Conservation (phyloP, 2,797 vertebrate genomes). For the Enteromius anoplus region DNA sequence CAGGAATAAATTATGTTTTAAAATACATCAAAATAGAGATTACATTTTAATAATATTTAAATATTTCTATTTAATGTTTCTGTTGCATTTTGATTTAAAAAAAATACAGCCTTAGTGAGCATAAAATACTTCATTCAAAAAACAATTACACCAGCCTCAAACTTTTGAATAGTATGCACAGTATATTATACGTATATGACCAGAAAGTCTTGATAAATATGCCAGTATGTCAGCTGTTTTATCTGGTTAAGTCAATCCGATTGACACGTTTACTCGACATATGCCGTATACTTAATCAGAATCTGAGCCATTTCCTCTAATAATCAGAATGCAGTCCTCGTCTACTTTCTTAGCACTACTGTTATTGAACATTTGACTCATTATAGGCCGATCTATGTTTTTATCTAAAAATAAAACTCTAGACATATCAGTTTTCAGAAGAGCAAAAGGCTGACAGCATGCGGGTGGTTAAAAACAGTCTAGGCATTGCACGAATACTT, state of each 20-base stretch:
- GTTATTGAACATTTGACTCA: neutral
- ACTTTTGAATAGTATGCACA: neutral
- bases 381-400: neutral
- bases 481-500: neutral
- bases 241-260: neutral
- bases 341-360: neutral
- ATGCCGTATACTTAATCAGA: neutral
- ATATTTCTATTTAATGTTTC: neutral
- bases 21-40: neutral
- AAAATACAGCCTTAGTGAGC: neutral
- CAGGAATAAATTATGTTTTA: neutral
- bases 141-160: neutral
- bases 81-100: neutral
- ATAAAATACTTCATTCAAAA: neutral
- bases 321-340: neutral
- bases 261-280: neutral
- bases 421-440: slow-evolving; percentile 30
- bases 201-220: neutral
- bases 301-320: neutral
- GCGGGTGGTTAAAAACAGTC: neutral
- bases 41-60: neutral
- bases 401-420: slow-evolving; percentile 34
- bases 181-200: neutral
- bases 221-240: neutral
- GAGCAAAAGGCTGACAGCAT: slow-evolving; percentile 2